A percentile compares a stretch with the other conserved stretches of the same genome.
These are phyloP conservation scores for Hybognathus amarus DNA, from an alignment of 2,797 vertebrate genomes.

Conservation along the genomic window DNA sequence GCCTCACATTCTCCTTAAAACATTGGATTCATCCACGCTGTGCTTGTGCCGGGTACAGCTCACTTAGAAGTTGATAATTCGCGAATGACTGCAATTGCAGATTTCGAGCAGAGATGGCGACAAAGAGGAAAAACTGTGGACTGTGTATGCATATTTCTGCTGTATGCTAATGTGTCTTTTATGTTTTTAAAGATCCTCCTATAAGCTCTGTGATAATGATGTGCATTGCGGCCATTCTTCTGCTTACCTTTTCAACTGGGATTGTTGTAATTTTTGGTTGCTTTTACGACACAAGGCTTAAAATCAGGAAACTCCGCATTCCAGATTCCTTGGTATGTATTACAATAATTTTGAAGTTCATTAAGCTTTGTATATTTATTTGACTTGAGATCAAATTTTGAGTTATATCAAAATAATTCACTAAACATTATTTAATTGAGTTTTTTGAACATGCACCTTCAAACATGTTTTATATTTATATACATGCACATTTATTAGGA, in stretches of 20 bases:
- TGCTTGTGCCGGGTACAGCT: too few relatives aligned
- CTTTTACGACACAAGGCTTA: constrained; percentile 15
- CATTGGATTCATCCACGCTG: too few relatives aligned
- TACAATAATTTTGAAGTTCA: neutral
- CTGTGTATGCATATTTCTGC: too few relatives aligned
- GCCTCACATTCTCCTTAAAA: too few relatives aligned
- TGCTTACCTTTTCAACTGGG: constrained; percentile 29
- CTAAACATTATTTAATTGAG: neutral
- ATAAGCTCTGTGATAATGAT: neutral
- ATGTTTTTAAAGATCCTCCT: constrained; percentile 1
- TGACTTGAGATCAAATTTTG: too few relatives aligned
- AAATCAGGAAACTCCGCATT: neutral
- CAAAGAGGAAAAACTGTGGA: too few relatives aligned
- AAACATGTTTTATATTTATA: neutral
- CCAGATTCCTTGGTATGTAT: constrained; percentile 59
- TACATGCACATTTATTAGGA: neutral
- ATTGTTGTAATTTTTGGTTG: constrained; percentile 2
- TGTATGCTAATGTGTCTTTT: neutral
- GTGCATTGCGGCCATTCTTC: constrained; percentile 6
- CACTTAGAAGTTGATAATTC: too few relatives aligned
- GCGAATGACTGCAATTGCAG: too few relatives aligned
- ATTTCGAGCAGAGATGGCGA: too few relatives aligned
- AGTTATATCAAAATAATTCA: neutral
- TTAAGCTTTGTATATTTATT: neutral
- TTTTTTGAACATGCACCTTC: neutral